These are phyloP conservation scores for Venusia cambrica DNA, from an alignment of 2,888 invertebrate species.

Conservation along the genomic window DNA sequence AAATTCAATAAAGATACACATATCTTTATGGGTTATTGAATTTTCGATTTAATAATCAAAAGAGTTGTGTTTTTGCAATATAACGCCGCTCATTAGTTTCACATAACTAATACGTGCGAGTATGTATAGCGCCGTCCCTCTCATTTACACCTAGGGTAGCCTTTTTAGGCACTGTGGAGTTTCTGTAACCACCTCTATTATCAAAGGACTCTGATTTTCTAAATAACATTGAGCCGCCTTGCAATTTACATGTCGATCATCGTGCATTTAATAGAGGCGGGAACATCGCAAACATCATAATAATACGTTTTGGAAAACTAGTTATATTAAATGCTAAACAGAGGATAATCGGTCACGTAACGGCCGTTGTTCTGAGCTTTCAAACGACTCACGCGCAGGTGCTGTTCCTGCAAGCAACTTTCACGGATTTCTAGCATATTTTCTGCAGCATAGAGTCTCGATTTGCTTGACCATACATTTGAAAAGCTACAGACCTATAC, in stretches of 20 bases:
- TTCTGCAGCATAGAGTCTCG: slow-evolving; percentile 3
- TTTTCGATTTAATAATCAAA: no score
- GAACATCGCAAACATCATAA: slow-evolving; percentile 48
- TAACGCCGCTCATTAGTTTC: no score
- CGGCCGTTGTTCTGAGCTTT: slow-evolving; percentile 54
- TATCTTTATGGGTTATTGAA: no score
- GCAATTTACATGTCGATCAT: slow-evolving; percentile 42
- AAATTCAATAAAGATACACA: no score
- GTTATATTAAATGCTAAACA: slow-evolving; percentile 54
- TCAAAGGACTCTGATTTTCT: slow-evolving; percentile 5
- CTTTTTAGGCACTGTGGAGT: no score
- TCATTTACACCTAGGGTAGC: no score
- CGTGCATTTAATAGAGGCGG: slow-evolving; percentile 36
- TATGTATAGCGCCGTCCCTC: no score
- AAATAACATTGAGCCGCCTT: slow-evolving; percentile 10
- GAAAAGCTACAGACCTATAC: slow-evolving; percentile 24
- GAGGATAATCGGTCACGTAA: slow-evolving; percentile 66
- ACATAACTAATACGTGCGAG: no score
- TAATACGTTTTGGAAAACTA: slow-evolving; percentile 46
- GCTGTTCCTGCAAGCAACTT: slow-evolving; percentile 17
- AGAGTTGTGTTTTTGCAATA: no score
- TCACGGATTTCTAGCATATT: slow-evolving; percentile 16
- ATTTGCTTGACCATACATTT: slow-evolving; percentile 2
- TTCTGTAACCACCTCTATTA: no score
- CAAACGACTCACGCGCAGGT: slow-evolving; percentile 51